Evolutionary conservation across 2,888 invertebrate genomes (phyloP).

Genomic region (Agrochola lychnidis): DNA sequence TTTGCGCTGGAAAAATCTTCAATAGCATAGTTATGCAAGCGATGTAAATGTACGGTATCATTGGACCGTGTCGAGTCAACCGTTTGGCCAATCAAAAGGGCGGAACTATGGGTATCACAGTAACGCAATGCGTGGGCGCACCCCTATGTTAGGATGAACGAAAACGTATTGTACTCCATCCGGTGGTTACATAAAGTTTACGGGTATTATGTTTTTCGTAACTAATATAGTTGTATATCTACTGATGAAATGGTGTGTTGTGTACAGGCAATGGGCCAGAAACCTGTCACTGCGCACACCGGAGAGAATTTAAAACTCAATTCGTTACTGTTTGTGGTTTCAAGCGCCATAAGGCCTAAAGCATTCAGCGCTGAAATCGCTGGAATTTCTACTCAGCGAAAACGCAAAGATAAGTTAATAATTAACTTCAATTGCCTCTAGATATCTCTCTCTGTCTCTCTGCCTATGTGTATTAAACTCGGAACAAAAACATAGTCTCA

Average conservation of each 20-base stretch:
- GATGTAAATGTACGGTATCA: slow-evolving; percentile 78
- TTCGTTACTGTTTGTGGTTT: slow-evolving; percentile 16
- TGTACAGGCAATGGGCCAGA: slow-evolving; percentile 57
- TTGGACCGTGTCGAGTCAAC: slow-evolving; percentile 78
- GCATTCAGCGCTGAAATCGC: slow-evolving; percentile 10
- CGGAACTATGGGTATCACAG: slow-evolving; percentile 87
- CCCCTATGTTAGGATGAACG: slow-evolving; percentile 78
- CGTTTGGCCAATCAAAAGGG: slow-evolving; percentile 82
- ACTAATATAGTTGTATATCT: slow-evolving; percentile 66
- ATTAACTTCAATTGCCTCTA: neutral
- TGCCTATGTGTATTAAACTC: neutral
- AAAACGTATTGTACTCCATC: slow-evolving; percentile 80
- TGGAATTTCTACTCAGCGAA: neutral
- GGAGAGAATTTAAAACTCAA: slow-evolving; percentile 56
- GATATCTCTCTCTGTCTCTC: neutral
- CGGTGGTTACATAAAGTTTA: slow-evolving; percentile 72
- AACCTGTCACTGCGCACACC: slow-evolving; percentile 50
- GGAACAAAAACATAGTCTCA: slow-evolving; percentile 3
- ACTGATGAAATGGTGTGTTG: slow-evolving; percentile 58
- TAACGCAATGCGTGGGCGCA: slow-evolving; percentile 86
- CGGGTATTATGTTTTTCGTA: slow-evolving; percentile 64
- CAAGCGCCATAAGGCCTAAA: slow-evolving; percentile 1
- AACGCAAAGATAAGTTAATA: neutral
- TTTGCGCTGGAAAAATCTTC: slow-evolving; percentile 81
- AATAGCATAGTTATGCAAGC: slow-evolving; percentile 84